Evolutionary conservation across 2,888 invertebrate species (phyloP).

Genomic region (Habroteleia sp.): DNA sequence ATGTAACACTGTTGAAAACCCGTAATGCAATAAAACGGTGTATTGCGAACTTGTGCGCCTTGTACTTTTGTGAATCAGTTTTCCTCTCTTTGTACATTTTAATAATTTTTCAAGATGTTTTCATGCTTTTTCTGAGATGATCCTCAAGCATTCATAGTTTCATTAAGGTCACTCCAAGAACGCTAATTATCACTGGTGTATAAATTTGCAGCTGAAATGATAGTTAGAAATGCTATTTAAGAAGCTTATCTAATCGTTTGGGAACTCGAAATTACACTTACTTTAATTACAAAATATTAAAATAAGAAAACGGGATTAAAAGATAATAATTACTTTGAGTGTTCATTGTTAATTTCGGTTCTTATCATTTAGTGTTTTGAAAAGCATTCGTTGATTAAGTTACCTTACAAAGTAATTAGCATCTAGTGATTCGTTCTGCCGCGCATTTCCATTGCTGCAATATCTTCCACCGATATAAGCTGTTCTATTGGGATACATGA

Average conservation of each 20-base stretch:
- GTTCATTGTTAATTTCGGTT: too few relatives aligned
- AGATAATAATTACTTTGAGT: too few relatives aligned
- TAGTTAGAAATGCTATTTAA: too few relatives aligned
- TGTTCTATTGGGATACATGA: slow-evolving; percentile 93
- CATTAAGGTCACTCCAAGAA: slow-evolving; percentile 54
- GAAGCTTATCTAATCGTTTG: too few relatives aligned
- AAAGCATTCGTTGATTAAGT: too few relatives aligned
- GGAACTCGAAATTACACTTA: too few relatives aligned
- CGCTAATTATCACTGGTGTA: slow-evolving; percentile 56
- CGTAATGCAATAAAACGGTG: slow-evolving; percentile 51
- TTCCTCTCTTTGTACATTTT: slow-evolving; percentile 23
- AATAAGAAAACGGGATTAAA: too few relatives aligned
- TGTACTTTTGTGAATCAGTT: slow-evolving; percentile 54
- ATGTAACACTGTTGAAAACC: slow-evolving; percentile 56
- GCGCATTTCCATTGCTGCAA: slow-evolving; percentile 79
- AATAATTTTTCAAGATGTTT: slow-evolving; percentile 14
- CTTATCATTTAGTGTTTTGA: too few relatives aligned
- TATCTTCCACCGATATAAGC: slow-evolving; percentile 83
- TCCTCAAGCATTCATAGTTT: slow-evolving; percentile 42
- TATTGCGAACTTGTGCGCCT: slow-evolving; percentile 64
- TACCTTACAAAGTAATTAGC: slow-evolving; percentile 62
- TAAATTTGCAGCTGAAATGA: slow-evolving; percentile 46
- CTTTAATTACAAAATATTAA: too few relatives aligned
- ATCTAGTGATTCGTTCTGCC: slow-evolving; percentile 78
- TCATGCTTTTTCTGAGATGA: slow-evolving; percentile 22